Base-by-base conservation (phyloP, 2,113 vertebrate genomes). In the Stomatorhinus ivindoensis region DNA sequence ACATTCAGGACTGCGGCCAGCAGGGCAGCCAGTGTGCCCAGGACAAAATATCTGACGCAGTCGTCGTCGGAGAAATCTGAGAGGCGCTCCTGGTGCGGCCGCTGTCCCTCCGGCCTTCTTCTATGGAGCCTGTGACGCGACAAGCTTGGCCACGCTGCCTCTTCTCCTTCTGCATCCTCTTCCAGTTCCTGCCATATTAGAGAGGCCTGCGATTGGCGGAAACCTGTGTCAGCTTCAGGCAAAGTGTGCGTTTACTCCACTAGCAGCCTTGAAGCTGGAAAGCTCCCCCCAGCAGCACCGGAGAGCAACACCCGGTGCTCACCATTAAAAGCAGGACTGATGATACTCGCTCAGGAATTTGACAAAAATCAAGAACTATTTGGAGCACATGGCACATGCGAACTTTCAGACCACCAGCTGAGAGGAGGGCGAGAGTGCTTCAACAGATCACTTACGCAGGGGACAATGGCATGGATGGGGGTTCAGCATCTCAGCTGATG, bases 131-230 rank as follows among this genome's bases (percentile, higher is more conserved):
- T 89, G 7, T 93, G 91, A 95, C 95, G 94, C 90, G 93, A 95
- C 90, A 94, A 94, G 92, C 96, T 92, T 50, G 91, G 93, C 31
- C 17, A 91, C 88, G 92, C 93, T 88, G 91, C 92, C 48, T 95
- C 94, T 31, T 95, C 95, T 87, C 93, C 91, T 50, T 95, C 95
- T 46, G 98, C 98, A 94, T 98, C 98, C 91, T 98, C 97, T 97
- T 99, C 98, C 96, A 99, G 95, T 97, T 99, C 97, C 97, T 97
- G 97, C 98, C 98, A 99, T 97, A 99, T 97, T 95, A 97, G 97
- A 97, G 98, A 98, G 97, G 98, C 98, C 98, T 99, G 98, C 95
- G 95, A 97, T 97, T 97, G 97, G 96, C 90, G 98, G 98, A 99
- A 99, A 99, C 95, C 96, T 96, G 96, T 95, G 96, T 99, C 97